Percentiles rank a stretch among this genome's conserved stretches.
These are phyloP conservation scores for Anoplophora glabripennis DNA, from an alignment of 1,140 invertebrate genomes.

Conservation along the genomic window DNA sequence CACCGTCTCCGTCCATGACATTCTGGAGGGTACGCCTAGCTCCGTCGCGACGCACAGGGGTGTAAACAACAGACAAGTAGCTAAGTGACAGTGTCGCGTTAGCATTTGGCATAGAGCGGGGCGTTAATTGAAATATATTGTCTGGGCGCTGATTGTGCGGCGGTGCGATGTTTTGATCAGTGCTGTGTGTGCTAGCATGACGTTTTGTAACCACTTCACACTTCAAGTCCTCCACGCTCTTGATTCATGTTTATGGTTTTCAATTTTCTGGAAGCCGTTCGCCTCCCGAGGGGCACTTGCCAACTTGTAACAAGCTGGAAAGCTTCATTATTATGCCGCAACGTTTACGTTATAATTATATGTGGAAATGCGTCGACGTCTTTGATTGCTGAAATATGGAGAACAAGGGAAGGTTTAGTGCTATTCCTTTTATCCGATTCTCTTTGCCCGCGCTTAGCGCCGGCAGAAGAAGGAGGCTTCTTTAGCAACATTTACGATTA, in stretches of 20 bases:
- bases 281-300: slow-evolving; percentile 3
- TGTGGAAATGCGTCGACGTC: neutral
- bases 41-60: slow-evolving; percentile 17
- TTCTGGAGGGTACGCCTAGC: too few species aligned
- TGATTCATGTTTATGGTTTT: slow-evolving; percentile 34
- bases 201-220: slow-evolving; percentile 31
- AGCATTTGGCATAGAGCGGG: slow-evolving; percentile 29
- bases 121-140: slow-evolving; percentile 47
- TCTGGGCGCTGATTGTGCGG: slow-evolving; percentile 43
- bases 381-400: neutral
- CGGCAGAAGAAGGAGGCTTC: too few species aligned
- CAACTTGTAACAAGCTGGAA: neutral
- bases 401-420: too few species aligned
- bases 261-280: slow-evolving; percentile 18
- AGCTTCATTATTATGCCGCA: neutral
- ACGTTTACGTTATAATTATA: neutral
- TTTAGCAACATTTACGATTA: too few species aligned
- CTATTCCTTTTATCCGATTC: too few species aligned
- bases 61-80: slow-evolving; percentile 48
- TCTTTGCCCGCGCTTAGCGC: neutral
- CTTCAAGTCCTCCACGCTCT: neutral
- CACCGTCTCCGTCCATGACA: too few species aligned
- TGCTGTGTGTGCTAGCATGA: slow-evolving; percentile 24
- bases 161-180: slow-evolving; percentile 37
- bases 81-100: slow-evolving; percentile 41